These are phyloP conservation scores for Keiferia lycopersicella DNA, from an alignment of 2,888 invertebrate genomes.

Conservation along the genomic window DNA sequence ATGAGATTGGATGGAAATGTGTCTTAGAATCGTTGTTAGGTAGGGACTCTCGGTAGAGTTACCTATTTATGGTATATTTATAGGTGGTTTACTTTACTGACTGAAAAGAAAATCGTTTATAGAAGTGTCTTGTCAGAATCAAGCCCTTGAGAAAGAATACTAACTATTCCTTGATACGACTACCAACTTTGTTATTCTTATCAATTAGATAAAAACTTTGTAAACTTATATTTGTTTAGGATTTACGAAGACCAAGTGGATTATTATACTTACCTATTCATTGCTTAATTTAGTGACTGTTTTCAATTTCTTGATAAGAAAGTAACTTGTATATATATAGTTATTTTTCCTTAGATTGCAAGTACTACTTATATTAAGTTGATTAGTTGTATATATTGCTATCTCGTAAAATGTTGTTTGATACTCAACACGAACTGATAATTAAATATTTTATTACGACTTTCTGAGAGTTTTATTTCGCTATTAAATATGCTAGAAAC, in stretches of 20 bases:
- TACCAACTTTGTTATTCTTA: too few species aligned
- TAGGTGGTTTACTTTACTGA: too few species aligned
- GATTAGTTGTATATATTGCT: constrained; percentile 53
- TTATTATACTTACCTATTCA: neutral
- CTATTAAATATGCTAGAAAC: too few species aligned
- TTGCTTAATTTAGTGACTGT: neutral
- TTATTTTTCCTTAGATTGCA: neutral
- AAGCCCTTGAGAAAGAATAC: too few species aligned
- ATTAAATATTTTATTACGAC: constrained; percentile 71
- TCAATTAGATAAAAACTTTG: too few species aligned
- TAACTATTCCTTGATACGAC: too few species aligned
- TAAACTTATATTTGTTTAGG: too few species aligned
- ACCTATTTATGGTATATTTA: neutral
- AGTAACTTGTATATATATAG: constrained; percentile 3
- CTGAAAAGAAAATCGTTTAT: too few species aligned
- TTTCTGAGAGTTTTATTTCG: constrained; percentile 25
- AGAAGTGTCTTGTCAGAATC: too few species aligned
- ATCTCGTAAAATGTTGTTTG: constrained; percentile 69
- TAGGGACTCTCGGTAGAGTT: neutral
- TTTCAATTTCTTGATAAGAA: neutral
- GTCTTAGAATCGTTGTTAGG: neutral
- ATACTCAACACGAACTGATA: constrained; percentile 80
- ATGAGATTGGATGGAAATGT: constrained; percentile 10
- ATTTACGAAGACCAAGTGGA: too few species aligned
- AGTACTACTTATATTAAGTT: constrained; percentile 39